Base-by-base conservation (phyloP, 2,113 vertebrate species). In the pig (Sus scrofa) region DNA sequence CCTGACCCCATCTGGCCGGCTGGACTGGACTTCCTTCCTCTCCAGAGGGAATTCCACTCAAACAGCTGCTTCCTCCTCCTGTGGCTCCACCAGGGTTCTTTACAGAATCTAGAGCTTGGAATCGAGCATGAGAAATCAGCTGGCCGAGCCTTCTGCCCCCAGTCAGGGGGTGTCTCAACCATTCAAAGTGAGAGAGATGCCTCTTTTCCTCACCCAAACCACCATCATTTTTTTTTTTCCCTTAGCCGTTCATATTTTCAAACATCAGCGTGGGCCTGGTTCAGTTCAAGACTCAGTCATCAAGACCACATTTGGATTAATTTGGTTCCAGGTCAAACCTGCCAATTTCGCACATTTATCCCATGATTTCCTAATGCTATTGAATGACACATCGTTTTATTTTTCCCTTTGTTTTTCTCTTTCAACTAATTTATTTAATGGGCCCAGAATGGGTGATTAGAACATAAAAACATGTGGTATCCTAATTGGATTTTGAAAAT, bases 401-500 rank as follows among this genome's bases (percentile, higher is more conserved):
- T 96, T 97, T 96, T 95, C 58, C 94, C 50, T 98, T 97, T 97
- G 96, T 97, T 98, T 97, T 96, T 95, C 89, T 97, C 93, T 94
- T 97, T 97, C 93, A 97, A 97, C 93, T 94, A 92, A 98, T 96
- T 97, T 98, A 98, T 92, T 97, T 97, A 97, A 98, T 98, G 89
- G 94, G 87, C 96, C 98, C 97, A 98, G 97, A 97, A 96, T 96
- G 96, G 89, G 94, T 97, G 97, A 97, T 97, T 97, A 96, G 95
- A 96, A 89, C 79, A 92, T 97, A 95, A 97, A 98, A 98, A 96
- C 94, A 97, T 96, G 97, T 97, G 98, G 96, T 97, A 95, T 90
- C 75, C 78, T 98, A 97, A 98, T 97, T 98, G 97, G 98, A 97
- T 97, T 98, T 97, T 96, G 95, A 96, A 96, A 96, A 96, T 97